Percentiles rank a stretch among this genome's conserved stretches.
phyloP scores from a whole-genome alignment of 2,888 invertebrate species.

The Pogonocherus hispidulus region DNA sequence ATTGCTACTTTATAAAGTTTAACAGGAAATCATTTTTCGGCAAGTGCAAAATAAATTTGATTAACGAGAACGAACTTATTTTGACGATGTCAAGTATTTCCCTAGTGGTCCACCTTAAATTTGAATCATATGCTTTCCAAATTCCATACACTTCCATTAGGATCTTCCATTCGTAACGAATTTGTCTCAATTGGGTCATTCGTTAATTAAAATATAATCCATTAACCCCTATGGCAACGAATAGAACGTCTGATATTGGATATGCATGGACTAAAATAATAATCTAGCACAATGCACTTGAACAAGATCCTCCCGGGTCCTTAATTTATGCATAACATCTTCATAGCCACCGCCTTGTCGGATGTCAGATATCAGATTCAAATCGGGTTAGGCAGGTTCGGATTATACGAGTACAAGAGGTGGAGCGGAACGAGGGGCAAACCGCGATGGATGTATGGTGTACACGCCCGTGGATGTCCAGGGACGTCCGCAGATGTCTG shows the following conservation, averaged over 20 bases:
- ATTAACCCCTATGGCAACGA: background rate
- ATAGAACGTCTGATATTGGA: background rate
- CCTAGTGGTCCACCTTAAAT: too few species aligned
- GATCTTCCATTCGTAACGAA: background rate
- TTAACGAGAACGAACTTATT: too few species aligned
- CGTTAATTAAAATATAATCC: constrained; percentile 2
- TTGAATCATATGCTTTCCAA: too few species aligned
- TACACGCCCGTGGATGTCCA: too few species aligned
- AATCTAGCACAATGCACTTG: constrained; percentile 2
- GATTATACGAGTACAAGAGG: background rate
- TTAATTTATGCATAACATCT: constrained; percentile 26
- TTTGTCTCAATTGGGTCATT: background rate
- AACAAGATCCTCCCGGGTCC: constrained; percentile 5
- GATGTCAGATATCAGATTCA: constrained; percentile 27
- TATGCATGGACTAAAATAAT: constrained; percentile 8
- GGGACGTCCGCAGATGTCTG: too few species aligned
- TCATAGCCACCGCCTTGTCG: constrained; percentile 3
- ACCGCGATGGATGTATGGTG: too few species aligned
- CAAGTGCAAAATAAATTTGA: too few species aligned
- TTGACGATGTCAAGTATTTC: too few species aligned
- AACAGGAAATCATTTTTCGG: too few species aligned
- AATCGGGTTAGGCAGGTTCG: constrained; percentile 22
- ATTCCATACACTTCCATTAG: too few species aligned
- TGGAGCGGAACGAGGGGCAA: too few species aligned
- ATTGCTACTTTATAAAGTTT: too few species aligned